These are phyloP conservation scores for Zosterops hypoxanthus DNA, from an alignment of 2,113 vertebrate genomes.

Conservation along the genomic window DNA sequence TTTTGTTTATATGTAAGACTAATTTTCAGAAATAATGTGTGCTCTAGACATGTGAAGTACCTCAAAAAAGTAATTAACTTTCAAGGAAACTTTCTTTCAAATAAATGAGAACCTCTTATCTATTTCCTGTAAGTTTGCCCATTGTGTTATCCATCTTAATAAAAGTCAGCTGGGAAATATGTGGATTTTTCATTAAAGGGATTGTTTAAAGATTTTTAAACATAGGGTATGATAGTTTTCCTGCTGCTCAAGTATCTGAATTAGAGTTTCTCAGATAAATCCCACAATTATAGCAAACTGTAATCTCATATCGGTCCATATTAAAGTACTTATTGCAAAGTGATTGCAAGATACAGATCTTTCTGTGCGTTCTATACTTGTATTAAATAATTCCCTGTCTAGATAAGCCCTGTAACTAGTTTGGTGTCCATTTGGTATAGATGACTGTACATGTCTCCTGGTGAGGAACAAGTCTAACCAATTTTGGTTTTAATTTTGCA, in stretches of 20 bases:
- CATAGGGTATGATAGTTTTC: neutral
- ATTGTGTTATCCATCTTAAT: neutral
- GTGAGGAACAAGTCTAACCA: neutral
- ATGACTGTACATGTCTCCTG: neutral
- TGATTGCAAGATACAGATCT: neutral
- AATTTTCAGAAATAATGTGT: neutral
- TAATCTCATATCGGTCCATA: neutral
- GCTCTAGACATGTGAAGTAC: neutral
- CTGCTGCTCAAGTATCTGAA: neutral
- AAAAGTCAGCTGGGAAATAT: neutral
- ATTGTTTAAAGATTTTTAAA: neutral
- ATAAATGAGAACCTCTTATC: neutral
- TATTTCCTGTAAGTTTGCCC: neutral
- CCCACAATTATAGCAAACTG: neutral
- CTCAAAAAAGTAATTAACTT: neutral
- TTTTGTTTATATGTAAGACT: neutral
- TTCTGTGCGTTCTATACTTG: neutral
- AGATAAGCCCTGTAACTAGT: neutral
- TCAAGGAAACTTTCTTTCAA: neutral
- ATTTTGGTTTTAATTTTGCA: neutral
- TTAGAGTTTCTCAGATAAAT: neutral
- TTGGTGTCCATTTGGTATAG: neutral
- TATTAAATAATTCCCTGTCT: neutral
- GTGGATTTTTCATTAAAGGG: neutral
- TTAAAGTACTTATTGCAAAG: neutral